Evolutionary conservation across 2,797 vertebrate genomes (phyloP).

Genomic region (Alauda arvensis): DNA sequence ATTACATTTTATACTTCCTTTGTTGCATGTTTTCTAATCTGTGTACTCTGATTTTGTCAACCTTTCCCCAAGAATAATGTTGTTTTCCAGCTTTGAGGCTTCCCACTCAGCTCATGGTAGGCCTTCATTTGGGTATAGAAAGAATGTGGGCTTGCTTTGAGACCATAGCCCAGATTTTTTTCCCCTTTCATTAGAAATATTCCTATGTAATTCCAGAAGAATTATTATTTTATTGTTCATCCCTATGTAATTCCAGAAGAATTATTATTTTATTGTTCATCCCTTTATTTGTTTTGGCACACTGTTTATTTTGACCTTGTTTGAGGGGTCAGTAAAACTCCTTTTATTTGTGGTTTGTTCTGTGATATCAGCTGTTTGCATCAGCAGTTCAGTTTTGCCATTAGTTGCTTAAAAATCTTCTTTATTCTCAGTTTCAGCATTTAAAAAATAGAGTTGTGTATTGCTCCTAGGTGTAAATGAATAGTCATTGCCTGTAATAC

Average conservation of each 20-base stretch:
- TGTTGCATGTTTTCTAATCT: neutral
- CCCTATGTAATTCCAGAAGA: neutral
- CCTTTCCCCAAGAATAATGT: neutral
- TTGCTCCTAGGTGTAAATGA: constrained; percentile 72
- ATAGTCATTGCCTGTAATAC: constrained; percentile 76
- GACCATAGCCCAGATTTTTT: neutral
- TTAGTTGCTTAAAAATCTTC: constrained; percentile 39
- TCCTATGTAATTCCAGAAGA: neutral
- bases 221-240: neutral
- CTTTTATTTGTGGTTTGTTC: constrained; percentile 3
- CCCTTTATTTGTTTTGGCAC: constrained; percentile 9
- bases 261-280: neutral
- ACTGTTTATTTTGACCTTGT: neutral
- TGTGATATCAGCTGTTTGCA: constrained; percentile 9
- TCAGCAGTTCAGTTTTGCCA: constrained; percentile 35
- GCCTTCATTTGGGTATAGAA: neutral
- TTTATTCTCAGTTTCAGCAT: constrained; percentile 44
- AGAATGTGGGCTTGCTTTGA: neutral
- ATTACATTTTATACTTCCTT: neutral
- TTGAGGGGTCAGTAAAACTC: constrained; percentile 19
- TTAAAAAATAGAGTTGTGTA: constrained; percentile 47
- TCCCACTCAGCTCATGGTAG: neutral
- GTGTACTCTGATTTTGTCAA: neutral
- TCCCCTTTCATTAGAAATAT: neutral
- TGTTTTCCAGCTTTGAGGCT: neutral